These are phyloP conservation scores for Dendrolimus punctatus DNA, from an alignment of 1,140 invertebrate species.

Conservation along the genomic window DNA sequence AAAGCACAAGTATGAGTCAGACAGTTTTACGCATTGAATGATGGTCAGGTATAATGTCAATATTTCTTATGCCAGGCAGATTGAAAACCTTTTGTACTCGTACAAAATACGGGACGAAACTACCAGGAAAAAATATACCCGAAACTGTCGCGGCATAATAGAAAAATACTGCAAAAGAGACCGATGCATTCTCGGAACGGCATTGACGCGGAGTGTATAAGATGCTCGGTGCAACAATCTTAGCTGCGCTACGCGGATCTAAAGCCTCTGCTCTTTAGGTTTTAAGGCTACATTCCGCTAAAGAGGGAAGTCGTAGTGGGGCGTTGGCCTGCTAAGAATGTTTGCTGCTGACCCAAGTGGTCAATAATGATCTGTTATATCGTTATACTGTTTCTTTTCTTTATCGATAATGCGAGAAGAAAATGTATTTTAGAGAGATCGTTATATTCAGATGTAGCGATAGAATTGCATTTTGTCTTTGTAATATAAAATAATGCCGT, in stretches of 20 bases:
- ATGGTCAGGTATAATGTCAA: too few species aligned
- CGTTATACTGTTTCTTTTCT: constrained; percentile 44
- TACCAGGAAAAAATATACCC: constrained; percentile 32
- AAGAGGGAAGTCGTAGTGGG: constrained; percentile 36
- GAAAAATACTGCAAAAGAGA: constrained; percentile 59
- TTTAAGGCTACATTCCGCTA: constrained; percentile 21
- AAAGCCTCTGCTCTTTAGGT: constrained; percentile 16
- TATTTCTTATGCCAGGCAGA: too few species aligned
- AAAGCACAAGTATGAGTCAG: too few species aligned
- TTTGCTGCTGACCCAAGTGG: constrained; percentile 64
- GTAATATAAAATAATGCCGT: constrained; percentile 16
- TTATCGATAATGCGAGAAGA: constrained; percentile 25
- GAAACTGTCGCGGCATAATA: constrained; percentile 38
- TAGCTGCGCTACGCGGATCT: constrained; percentile 20
- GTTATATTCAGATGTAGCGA: constrained; percentile 10
- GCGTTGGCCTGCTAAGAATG: constrained; percentile 64
- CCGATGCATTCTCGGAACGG: constrained; percentile 63
- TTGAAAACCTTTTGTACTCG: too few species aligned
- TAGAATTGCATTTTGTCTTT: constrained; percentile 11
- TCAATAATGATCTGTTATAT: constrained; percentile 65
- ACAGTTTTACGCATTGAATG: too few species aligned
- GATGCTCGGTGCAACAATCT: constrained; percentile 32
- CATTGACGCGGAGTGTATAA: constrained; percentile 51
- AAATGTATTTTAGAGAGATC: constrained; percentile 15
- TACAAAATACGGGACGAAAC: neutral